Evolutionary conservation across 1,140 invertebrate species (phyloP), one percentile per base, ranked within the genome.

Genomic region (Drosophila chauvacae): DNA sequence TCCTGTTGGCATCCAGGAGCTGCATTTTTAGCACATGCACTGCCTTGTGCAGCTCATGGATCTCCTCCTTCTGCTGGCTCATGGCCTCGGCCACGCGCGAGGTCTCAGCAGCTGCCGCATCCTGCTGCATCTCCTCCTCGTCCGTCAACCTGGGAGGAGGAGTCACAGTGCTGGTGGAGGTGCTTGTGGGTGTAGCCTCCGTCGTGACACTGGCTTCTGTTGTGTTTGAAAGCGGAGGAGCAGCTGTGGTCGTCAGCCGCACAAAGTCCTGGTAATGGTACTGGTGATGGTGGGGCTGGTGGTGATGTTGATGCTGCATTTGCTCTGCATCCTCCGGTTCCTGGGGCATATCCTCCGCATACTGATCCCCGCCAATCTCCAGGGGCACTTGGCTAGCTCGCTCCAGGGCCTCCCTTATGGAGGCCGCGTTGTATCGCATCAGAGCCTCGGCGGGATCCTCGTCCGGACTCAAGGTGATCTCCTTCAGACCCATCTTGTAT

Each of bases 391-490:
- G 63, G 39, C 77, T 90, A 28, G 91, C 91, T 0, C 83, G 63
- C 30, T 91, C 88, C 14, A 92, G 42, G 1, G 91, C 91, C 50
- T 92, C 87, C 0, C 80, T 74, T 45, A 92, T 91, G 20, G 91
- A 92, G 56, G 80, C 91, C 0, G 85, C 88, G 73, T 92, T 92
- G 69, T 92, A 87, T 28, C 91, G 91, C 88, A 91, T 91, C 7
- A 92, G 53, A 4, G 91, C 91, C 59, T 92, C 91, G 0, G 88
- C 80, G 0, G 91, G 91, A 76, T 92, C 91, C 57, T 92, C 91
- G 10, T 92, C 86, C 4, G 91, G 91, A 48, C 68, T 87, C 13
- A 92, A 53, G 7, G 91, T 92, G 20, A 92, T 92, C 79, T 92
- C 91, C 47, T 92, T 92, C 2, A 92, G 37, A 1, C 86, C 80